phyloP scores from a whole-genome alignment of 2,888 invertebrate species.

The Mythimna pallens region DNA sequence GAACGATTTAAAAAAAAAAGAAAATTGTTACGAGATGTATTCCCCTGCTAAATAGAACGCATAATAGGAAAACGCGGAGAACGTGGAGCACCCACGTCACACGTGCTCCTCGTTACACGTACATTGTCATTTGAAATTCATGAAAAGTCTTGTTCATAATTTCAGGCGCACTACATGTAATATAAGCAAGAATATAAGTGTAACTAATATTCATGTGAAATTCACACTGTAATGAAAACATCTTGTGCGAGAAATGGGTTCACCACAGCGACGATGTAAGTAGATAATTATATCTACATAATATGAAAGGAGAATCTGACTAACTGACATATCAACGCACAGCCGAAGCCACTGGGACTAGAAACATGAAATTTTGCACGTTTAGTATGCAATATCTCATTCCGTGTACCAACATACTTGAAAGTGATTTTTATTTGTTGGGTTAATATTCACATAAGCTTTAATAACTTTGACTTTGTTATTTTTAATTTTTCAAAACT shows the following conservation, averaged over 20 bases:
- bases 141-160: conserved; percentile 14
- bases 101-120: no score
- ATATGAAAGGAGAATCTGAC: no score
- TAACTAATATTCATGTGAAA: conserved; percentile 25
- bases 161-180: not conserved
- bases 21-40: not conserved
- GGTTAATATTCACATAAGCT: no score
- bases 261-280: conserved; percentile 19
- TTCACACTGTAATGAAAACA: conserved; percentile 31
- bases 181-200: not conserved
- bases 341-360: no score
- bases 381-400: no score
- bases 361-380: no score
- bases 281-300: conserved; percentile 14
- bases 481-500: no score
- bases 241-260: conserved; percentile 35
- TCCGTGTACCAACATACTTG: no score
- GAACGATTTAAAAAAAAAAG: no score
- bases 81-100: not conserved
- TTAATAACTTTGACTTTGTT: no score
- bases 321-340: no score
- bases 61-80: conserved; percentile 15
- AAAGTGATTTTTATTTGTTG: no score
- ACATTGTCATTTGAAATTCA: conserved; percentile 1
- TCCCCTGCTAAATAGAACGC: conserved; percentile 10